These are phyloP conservation scores for Dryobota labecula DNA, from an alignment of 2,888 invertebrate genomes.

Conservation along the genomic window DNA sequence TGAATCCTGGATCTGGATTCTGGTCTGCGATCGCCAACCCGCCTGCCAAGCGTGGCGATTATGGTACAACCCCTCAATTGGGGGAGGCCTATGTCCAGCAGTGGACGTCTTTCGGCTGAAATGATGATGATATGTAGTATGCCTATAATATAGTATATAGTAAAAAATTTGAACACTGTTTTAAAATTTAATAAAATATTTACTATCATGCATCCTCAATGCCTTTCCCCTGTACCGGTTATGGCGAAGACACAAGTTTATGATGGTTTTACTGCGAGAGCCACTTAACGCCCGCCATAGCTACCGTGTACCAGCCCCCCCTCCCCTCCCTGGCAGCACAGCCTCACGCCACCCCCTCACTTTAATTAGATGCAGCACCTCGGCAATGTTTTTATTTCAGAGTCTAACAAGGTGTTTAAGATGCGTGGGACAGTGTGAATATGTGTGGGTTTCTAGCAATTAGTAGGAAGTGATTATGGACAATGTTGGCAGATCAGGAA, in stretches of 20 bases:
- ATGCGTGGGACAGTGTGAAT: constrained; percentile 61
- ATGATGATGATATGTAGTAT: too few relatives aligned
- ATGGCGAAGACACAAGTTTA: constrained; percentile 86
- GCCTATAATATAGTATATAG: too few relatives aligned
- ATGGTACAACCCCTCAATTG: too few relatives aligned
- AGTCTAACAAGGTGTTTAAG: constrained; percentile 73
- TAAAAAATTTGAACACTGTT: too few relatives aligned
- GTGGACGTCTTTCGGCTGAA: too few relatives aligned
- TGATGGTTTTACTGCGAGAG: constrained; percentile 88
- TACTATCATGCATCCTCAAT: constrained; percentile 25
- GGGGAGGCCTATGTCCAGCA: too few relatives aligned
- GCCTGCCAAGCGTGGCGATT: too few relatives aligned
- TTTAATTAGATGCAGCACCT: constrained; percentile 82
- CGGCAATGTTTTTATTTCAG: constrained; percentile 75
- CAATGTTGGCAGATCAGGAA: not conserved
- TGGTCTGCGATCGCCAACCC: too few relatives aligned
- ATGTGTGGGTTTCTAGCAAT: constrained; percentile 47
- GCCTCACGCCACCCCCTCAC: constrained; percentile 54
- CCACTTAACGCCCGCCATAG: constrained; percentile 86
- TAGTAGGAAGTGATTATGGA: constrained; percentile 1
- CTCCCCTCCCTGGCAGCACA: constrained; percentile 57
- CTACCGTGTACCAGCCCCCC: constrained; percentile 78
- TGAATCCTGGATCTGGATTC: too few relatives aligned
- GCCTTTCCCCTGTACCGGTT: constrained; percentile 75
- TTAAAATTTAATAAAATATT: too few relatives aligned